Base-by-base conservation (phyloP, 2,888 invertebrate species). In the Cheilosia variabilis region DNA sequence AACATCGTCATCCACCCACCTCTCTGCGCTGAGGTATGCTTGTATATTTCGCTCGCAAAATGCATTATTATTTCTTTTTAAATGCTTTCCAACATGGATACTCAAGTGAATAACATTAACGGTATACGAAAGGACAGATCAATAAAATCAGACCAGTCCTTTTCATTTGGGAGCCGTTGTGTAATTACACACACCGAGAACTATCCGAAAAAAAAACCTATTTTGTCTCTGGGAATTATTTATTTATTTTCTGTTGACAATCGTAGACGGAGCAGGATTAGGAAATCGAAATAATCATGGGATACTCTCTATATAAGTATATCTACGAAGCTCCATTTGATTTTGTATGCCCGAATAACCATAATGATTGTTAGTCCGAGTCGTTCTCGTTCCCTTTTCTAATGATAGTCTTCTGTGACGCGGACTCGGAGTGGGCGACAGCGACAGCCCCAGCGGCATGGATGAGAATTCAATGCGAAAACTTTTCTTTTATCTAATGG, bases 401-500 rank as follows among this genome's bases (percentile, higher is more conserved):
- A 75, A 84, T 75, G 73, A 71, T 65, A 75, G 60, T 79, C 13
- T 65, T 75, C 53, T 69, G 58, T 9, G 31, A 31, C 58, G 79
- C 66, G 31, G 31, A 31, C 63, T 65, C 57, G 68, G 60, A 62
- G 9, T n/a, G 27, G 27, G 17, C 1, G 43, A 2, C 3, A 15
- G 17, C 1, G 43, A 2, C 3, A 15, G 9, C 15, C 45, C 24
- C 34, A 9, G 31, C 50, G 22, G 17, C 63, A 34, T 31, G 60
- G 34, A 41, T 73, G 79, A 47, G 57, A 34, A 73, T 73, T 73
- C 47, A 83, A 73, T 78, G 62, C 66, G 55, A 68, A 78, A 83
- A 75, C 73, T 84, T 84, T 75, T 71, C 73, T 84, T 75, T 75
- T 80, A 75, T 80, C 80, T 83, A 73, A 83, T 83, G 79, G 78